Conservation (phyloP, 2,113 vertebrate genomes). For the Bos indicus region DNA sequence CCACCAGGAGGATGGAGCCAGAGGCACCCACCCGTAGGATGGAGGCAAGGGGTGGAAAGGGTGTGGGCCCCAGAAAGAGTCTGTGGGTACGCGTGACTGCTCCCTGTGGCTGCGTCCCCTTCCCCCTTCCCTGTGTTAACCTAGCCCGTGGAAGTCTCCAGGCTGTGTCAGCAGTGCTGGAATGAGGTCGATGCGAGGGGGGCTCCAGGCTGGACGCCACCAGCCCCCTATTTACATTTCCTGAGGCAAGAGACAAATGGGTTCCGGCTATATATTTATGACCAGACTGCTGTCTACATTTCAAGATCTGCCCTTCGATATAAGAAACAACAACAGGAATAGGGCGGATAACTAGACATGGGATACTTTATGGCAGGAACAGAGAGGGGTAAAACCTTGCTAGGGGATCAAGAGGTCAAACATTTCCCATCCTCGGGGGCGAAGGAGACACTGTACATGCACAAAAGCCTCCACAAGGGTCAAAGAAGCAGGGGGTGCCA, state of each 20-base stretch:
- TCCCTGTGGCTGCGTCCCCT: rapidly evolving
- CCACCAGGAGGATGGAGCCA: neutral
- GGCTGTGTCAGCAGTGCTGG: rapidly evolving
- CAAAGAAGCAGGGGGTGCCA: neutral
- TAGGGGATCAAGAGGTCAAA: neutral
- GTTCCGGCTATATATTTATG: neutral
- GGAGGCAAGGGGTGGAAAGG: neutral
- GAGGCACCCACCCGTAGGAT: neutral
- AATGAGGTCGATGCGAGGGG: neutral
- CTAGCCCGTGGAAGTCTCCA: rapidly evolving
- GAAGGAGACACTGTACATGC: neutral
- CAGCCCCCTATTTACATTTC: neutral
- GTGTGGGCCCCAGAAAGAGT: neutral
- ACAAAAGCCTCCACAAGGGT: neutral
- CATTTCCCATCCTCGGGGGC: neutral
- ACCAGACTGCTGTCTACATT: neutral
- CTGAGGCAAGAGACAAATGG: neutral
- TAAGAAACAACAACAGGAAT: neutral
- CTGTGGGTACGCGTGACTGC: rapidly evolving
- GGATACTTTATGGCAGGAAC: neutral
- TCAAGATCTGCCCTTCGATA: neutral
- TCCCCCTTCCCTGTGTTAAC: rapidly evolving
- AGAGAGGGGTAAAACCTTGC: neutral
- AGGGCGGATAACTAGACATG: neutral
- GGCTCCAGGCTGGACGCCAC: neutral